Evolutionary conservation across 2,797 vertebrate genomes (phyloP).

Genomic region (Thaleichthys pacificus): DNA sequence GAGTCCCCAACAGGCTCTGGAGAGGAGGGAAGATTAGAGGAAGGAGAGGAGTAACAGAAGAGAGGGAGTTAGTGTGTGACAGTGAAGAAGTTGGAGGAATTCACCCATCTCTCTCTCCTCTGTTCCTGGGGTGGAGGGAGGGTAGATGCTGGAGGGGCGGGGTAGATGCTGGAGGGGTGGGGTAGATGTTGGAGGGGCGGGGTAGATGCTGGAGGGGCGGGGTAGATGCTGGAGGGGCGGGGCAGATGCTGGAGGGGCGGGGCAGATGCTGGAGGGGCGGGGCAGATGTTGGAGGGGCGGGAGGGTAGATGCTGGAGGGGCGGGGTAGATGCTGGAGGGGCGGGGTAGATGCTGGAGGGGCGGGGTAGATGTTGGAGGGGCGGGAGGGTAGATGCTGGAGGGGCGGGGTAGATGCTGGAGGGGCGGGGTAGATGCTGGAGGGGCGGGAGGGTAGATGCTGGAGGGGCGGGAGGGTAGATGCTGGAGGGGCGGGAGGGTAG

Average conservation of each 20-base stretch:
- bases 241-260: conserved; percentile 13
- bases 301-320: conserved; percentile 14
- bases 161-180: background rate
- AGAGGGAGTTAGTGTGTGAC: conserved; percentile 17
- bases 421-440: background rate
- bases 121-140: conserved; percentile 21
- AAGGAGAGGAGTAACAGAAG: background rate
- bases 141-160: conserved; percentile 19
- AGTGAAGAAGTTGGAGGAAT: conserved; percentile 38
- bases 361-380: conserved; percentile 17
- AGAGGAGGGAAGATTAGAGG: too few relatives aligned
- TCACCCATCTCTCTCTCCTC: conserved; percentile 26
- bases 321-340: conserved; percentile 25
- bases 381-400: conserved; percentile 27
- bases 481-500: conserved; percentile 13
- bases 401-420: background rate
- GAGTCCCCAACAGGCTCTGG: too few relatives aligned
- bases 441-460: conserved; percentile 22
- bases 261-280: conserved; percentile 18
- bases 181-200: conserved; percentile 14
- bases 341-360: background rate
- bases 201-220: conserved; percentile 19
- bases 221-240: background rate
- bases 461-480: conserved; percentile 3
- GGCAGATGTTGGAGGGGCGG: conserved; percentile 6